Base-by-base conservation (phyloP, 2,113 vertebrate species). In the Callipepla californica region DNA sequence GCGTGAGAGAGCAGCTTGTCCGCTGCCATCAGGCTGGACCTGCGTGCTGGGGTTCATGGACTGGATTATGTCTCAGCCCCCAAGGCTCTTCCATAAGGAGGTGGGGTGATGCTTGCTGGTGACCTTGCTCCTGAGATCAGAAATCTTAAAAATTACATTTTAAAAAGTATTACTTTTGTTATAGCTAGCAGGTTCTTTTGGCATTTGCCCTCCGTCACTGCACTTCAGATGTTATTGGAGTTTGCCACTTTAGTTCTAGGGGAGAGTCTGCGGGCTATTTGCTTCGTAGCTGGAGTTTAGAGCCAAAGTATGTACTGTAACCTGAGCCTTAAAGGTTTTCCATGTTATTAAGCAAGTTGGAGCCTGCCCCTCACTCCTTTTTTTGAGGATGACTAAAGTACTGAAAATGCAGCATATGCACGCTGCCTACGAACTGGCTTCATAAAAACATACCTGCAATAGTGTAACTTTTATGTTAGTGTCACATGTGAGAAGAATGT, bases 311-410 rank as follows among this genome's bases (percentile, higher is more conserved):
- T 66, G 78, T 89, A 87, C n/a, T 16, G 78, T 44, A 93, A 93
- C 79, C 32, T 80, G 89, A 94, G 85, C 75, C 76, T 87, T 82
- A 89, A 82, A 91, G 61, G 32, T 87, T 95, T 85, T 87, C 50
- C 91, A 61, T 89, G 51, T 85, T 80, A 93, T 89, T 92, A 91
- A 83, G 67, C 93, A 96, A 91, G 91, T 65, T 85, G 70, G 55
- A 87, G 79, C 94, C 82, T 94, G 95, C 51, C 50, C n/a, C 59
- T 23, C 34, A 0, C 1, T 87, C 25, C 45, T 78, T 91, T 83
- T 83, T 62, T 74, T 40, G 51, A 78, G 57, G 30, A 22, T 68
- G 25, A 40, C 50, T 83, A 3, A 53, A 83, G 42, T 28, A 63
- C 63, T 55, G 75, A 53, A 89, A 70, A 69, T 23, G 65, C 0